These are phyloP conservation scores for Lepas anatifera DNA, from an alignment of 2,888 invertebrate genomes.

Conservation along the genomic window DNA sequence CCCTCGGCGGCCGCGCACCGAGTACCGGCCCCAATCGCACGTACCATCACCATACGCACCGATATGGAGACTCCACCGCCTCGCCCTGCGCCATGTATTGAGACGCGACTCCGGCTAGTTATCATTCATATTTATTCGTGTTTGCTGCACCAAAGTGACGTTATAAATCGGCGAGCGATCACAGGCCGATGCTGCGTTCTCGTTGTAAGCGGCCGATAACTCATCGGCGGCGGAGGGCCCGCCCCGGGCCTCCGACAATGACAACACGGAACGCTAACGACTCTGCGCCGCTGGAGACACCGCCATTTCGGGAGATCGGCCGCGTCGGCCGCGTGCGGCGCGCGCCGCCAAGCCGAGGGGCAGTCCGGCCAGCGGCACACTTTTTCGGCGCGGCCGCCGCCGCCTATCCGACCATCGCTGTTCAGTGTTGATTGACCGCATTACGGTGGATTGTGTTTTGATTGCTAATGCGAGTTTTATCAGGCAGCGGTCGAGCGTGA, in stretches of 20 bases:
- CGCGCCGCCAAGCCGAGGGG: too few relatives aligned
- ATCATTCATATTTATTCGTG: slow-evolving; percentile 11
- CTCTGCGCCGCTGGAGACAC: background rate
- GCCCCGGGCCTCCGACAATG: background rate
- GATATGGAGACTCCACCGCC: background rate
- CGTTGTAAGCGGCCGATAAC: background rate
- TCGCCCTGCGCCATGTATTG: background rate
- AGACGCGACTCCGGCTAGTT: background rate
- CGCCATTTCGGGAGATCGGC: too few relatives aligned
- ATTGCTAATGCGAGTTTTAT: slow-evolving; percentile 9
- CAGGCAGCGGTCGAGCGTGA: background rate
- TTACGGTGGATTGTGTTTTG: background rate
- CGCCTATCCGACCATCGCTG: background rate
- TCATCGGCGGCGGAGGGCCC: background rate
- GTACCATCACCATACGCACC: background rate
- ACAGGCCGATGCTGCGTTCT: background rate
- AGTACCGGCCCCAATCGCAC: background rate
- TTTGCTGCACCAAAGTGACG: slow-evolving; percentile 10
- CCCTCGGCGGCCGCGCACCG: background rate
- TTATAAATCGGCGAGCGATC: background rate
- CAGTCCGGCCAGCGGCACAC: too few relatives aligned
- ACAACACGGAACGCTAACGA: slow-evolving; percentile 5
- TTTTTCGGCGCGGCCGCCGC: too few relatives aligned
- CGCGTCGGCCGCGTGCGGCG: too few relatives aligned
- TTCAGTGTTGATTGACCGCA: background rate